These are phyloP conservation scores for Coryphaenoides rupestris DNA, from an alignment of 2,113 vertebrate genomes.

Conservation along the genomic window DNA sequence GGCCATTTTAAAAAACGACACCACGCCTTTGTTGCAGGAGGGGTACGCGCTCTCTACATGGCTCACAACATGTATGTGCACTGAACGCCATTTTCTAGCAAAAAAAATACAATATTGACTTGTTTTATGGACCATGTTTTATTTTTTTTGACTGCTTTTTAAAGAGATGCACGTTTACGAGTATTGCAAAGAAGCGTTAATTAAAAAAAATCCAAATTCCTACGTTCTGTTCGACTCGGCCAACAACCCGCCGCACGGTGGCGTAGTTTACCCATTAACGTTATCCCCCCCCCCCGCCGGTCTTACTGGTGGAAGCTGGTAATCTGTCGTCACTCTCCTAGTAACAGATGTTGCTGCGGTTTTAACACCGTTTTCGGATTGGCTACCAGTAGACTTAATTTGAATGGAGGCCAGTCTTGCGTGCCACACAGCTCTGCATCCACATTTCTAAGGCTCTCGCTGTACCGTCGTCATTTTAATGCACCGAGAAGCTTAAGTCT, in stretches of 20 bases:
- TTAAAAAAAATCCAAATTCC: conserved; percentile 30
- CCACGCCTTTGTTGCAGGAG: conserved; percentile 76
- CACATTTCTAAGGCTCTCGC: no score
- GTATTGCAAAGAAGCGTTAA: neutral
- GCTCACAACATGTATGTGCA: neutral
- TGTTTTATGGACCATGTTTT: no score
- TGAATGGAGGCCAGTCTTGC: conserved; percentile 11
- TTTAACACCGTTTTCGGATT: conserved; percentile 50
- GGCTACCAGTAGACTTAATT: conserved; percentile 23
- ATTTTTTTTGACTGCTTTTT: neutral
- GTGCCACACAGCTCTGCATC: neutral
- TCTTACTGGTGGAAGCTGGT: conserved; percentile 48
- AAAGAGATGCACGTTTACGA: neutral
- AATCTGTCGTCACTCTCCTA: conserved; percentile 68
- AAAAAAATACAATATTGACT: neutral
- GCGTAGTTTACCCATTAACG: conserved; percentile 24
- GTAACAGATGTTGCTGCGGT: conserved; percentile 68
- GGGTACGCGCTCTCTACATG: neutral
- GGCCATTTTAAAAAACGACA: conserved; percentile 67
- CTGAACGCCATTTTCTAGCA: neutral
- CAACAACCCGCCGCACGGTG: conserved; percentile 35
- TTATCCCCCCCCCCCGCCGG: conserved; percentile 29
- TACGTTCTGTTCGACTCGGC: conserved; percentile 12
- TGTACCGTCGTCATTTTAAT: no score
- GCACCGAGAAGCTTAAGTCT: neutral